Conservation (phyloP, 2,797 vertebrate species). For the Rhodeus uyekii region DNA sequence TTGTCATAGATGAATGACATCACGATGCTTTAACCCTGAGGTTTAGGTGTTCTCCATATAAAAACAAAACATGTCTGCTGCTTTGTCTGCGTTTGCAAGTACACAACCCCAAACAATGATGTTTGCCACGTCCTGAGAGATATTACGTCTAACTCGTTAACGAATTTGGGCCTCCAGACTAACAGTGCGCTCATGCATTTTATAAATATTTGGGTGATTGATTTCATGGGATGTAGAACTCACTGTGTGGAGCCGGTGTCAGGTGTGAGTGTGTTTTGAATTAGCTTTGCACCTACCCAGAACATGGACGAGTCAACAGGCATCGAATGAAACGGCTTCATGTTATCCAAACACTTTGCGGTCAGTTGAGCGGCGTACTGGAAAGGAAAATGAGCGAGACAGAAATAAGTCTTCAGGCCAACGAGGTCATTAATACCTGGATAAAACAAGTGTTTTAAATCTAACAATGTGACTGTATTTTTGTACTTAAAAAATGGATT, state of each 20-base stretch:
- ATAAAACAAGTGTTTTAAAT: no score
- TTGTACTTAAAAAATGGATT: no score
- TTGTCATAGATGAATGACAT: constrained; percentile 46
- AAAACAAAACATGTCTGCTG: constrained; percentile 62
- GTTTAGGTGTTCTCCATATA: constrained; percentile 58
- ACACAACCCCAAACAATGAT: constrained; percentile 64
- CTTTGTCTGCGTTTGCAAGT: constrained; percentile 69
- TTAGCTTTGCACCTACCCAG: constrained; percentile 57
- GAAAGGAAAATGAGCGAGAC: not conserved
- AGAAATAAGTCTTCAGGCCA: not conserved
- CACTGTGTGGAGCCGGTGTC: no score
- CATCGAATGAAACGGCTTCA: constrained; percentile 54
- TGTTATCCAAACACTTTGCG: constrained; percentile 32
- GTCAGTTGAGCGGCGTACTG: not conserved
- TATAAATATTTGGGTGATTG: constrained; percentile 55
- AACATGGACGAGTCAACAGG: constrained; percentile 44
- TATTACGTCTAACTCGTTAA: constrained; percentile 52
- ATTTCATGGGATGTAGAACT: constrained; percentile 56
- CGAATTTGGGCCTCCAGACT: constrained; percentile 45
- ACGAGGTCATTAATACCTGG: not conserved
- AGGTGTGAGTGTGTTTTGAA: constrained; percentile 59
- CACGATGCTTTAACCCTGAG: constrained; percentile 56
- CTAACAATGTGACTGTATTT: no score
- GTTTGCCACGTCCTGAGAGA: constrained; percentile 19
- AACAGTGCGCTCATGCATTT: constrained; percentile 43